Evolutionary conservation across 2,113 vertebrate species (phyloP).

Genomic region (Arothron firmamentum): DNA sequence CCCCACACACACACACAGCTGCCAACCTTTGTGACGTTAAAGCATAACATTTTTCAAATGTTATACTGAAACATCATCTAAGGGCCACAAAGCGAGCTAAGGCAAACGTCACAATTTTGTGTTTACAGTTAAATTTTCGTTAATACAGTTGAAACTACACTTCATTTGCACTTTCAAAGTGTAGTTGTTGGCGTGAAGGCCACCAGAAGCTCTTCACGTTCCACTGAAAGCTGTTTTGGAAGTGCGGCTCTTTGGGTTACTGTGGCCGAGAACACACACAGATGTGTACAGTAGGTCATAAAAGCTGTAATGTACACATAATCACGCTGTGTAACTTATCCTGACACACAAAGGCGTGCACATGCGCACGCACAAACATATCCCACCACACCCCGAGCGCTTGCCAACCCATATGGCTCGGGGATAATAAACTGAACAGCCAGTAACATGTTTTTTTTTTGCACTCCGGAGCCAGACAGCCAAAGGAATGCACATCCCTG

Average conservation of each 20-base stretch:
- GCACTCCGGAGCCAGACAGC: slow-evolving; percentile 54
- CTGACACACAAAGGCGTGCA: slow-evolving; percentile 23
- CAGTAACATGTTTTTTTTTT: slow-evolving; percentile 60
- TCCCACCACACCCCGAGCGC: slow-evolving; percentile 56
- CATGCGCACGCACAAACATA: slow-evolving; percentile 35
- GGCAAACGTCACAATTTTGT: too few relatives aligned
- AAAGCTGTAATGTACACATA: slow-evolving; percentile 53
- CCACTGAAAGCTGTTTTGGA: slow-evolving; percentile 48
- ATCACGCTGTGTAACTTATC: slow-evolving; percentile 34
- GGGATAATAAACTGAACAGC: slow-evolving; percentile 70
- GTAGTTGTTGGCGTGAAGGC: slow-evolving; percentile 8
- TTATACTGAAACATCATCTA: background rate
- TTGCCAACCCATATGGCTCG: slow-evolving; percentile 67
- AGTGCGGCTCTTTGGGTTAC: slow-evolving; percentile 49
- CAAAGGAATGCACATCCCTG: slow-evolving; percentile 63
- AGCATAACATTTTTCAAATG: background rate
- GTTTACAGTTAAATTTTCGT: too few relatives aligned
- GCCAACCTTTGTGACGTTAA: slow-evolving; percentile 47
- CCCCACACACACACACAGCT: slow-evolving; percentile 17
- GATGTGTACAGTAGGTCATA: slow-evolving; percentile 46
- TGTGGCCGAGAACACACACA: slow-evolving; percentile 49
- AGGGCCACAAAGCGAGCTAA: too few relatives aligned
- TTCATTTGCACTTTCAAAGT: slow-evolving; percentile 19
- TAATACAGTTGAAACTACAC: too few relatives aligned
- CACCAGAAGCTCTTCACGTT: slow-evolving; percentile 45